These are phyloP conservation scores for Thaumatotibia leucotreta DNA, from an alignment of 1,140 invertebrate genomes.

Conservation along the genomic window DNA sequence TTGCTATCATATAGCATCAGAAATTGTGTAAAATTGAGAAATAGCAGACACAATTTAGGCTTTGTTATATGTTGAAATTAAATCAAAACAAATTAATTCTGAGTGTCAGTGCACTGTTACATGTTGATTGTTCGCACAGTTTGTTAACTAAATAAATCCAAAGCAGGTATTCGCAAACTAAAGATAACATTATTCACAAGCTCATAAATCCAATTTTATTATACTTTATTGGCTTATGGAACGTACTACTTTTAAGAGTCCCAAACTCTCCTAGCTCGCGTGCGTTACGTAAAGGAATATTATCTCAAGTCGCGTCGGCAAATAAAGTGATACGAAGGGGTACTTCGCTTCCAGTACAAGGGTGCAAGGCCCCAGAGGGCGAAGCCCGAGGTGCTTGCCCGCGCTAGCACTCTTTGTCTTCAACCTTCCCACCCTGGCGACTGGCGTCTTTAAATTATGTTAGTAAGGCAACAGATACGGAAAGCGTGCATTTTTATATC, in stretches of 20 bases:
- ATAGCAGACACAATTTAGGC: too few species aligned
- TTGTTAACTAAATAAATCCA: neutral
- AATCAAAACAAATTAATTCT: too few species aligned
- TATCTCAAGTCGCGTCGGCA: constrained; percentile 47
- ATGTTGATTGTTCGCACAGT: too few species aligned
- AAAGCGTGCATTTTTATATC: neutral
- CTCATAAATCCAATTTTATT: neutral
- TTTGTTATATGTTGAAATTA: too few species aligned
- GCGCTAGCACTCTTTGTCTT: constrained; percentile 50
- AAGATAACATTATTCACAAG: neutral
- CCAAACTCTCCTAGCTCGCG: constrained; percentile 14
- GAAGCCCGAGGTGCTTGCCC: constrained; percentile 41
- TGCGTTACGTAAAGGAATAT: constrained; percentile 56
- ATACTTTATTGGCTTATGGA: neutral
- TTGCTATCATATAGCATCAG: too few species aligned
- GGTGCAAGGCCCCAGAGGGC: constrained; percentile 57
- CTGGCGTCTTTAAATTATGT: constrained; percentile 35
- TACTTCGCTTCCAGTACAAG: constrained; percentile 19
- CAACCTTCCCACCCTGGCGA: constrained; percentile 25
- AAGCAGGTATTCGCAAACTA: neutral
- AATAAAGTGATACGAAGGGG: constrained; percentile 26
- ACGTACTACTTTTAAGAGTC: constrained; percentile 19
- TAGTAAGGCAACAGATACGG: constrained; percentile 23
- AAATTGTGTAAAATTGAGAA: too few species aligned
- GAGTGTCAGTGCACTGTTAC: too few species aligned